phyloP scores from a whole-genome alignment of 2,888 invertebrate species.

The Hanleya hanleyi region DNA sequence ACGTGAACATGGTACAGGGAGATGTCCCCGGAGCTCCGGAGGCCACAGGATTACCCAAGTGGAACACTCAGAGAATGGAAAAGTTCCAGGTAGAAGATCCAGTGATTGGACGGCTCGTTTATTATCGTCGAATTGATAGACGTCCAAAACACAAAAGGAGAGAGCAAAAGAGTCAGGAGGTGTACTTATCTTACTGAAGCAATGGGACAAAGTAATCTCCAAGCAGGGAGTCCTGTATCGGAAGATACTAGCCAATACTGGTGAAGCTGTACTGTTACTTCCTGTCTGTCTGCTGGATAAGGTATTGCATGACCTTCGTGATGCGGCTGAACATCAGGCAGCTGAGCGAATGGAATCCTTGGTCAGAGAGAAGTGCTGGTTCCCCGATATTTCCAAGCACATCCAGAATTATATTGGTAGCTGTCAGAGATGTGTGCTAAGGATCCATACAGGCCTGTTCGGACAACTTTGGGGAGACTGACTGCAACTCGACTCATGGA shows the following conservation, averaged over 20 bases:
- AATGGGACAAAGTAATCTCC: background rate
- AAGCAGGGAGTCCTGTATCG: background rate
- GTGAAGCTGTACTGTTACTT: background rate
- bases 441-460: background rate
- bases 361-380: slow-evolving; percentile 3
- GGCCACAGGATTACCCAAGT: too few species aligned
- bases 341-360: background rate
- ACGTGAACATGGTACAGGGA: too few species aligned
- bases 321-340: slow-evolving; percentile 9
- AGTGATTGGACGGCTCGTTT: too few species aligned
- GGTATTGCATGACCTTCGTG: background rate
- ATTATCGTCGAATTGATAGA: too few species aligned
- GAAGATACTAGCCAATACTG: background rate
- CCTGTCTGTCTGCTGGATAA: background rate
- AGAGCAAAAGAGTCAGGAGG: background rate
- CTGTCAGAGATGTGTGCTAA: slow-evolving; percentile 13
- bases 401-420: background rate
- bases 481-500: too few species aligned
- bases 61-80: too few species aligned
- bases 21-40: too few species aligned
- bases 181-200: background rate
- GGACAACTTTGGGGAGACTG: background rate
- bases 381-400: background rate
- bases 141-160: too few species aligned
- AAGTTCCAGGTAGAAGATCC: too few species aligned